A percentile compares a stretch with the other conserved stretches of the same genome.
Evolutionary conservation across 2,113 vertebrate genomes (phyloP).

Genomic region (Trochalopteron elliotii): DNA sequence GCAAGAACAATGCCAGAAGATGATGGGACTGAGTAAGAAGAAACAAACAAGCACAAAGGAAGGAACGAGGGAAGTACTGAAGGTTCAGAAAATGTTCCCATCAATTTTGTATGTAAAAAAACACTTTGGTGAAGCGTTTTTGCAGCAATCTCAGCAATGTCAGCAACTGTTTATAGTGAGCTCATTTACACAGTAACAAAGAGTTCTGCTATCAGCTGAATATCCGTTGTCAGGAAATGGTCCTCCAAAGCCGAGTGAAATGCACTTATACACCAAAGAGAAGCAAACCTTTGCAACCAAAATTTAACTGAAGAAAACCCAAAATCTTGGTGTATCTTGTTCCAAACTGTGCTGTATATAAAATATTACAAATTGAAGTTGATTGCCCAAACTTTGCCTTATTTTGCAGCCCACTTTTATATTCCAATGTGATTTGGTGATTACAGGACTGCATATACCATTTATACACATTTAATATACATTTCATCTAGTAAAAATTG

Average conservation of each 20-base stretch:
- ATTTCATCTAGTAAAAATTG: background rate
- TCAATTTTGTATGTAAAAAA: background rate
- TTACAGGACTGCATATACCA: background rate
- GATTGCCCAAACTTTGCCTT: background rate
- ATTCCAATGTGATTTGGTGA: background rate
- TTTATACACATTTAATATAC: background rate
- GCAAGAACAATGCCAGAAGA: constrained; percentile 32
- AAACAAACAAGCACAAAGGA: constrained; percentile 17
- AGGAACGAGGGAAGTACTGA: background rate
- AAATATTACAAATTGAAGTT: background rate
- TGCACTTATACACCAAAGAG: background rate
- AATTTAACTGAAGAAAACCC: background rate
- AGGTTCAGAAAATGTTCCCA: constrained; percentile 1
- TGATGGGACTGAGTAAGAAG: background rate
- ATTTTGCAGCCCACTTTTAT: background rate
- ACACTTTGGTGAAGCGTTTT: background rate
- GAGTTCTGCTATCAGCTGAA: background rate
- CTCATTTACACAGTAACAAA: background rate
- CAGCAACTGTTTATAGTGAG: background rate
- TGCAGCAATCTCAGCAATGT: background rate
- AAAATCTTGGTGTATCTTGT: background rate
- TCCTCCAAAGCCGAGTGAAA: background rate
- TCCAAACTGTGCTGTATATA: background rate
- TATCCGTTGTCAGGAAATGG: background rate
- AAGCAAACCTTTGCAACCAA: background rate